Evolutionary conservation across 2,888 invertebrate species (phyloP).

Genomic region (Arge pagana): DNA sequence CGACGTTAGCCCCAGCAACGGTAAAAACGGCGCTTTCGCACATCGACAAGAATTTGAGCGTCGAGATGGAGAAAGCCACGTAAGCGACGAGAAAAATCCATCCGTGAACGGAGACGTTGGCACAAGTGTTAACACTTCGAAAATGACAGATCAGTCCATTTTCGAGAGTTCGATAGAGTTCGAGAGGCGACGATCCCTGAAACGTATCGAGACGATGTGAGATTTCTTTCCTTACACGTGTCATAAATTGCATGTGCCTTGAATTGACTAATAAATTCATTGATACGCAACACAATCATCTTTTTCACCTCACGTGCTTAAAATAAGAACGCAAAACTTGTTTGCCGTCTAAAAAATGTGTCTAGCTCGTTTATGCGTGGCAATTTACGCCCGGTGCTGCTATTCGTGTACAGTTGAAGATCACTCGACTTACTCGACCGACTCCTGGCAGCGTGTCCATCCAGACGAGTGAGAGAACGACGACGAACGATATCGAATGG

Average conservation of each 20-base stretch:
- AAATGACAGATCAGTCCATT: constrained; percentile 52
- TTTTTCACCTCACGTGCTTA: not conserved
- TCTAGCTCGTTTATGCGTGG: no score
- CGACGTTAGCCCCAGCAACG: constrained; percentile 61
- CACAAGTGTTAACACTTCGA: constrained; percentile 39
- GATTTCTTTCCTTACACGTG: no score
- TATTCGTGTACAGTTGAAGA: not conserved
- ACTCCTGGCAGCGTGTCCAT: constrained; percentile 61
- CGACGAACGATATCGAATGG: constrained; percentile 58
- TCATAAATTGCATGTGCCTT: constrained; percentile 5
- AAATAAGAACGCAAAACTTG: constrained; percentile 8
- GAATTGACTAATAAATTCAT: no score
- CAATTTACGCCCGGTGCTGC: not conserved
- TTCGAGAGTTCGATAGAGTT: constrained; percentile 44
- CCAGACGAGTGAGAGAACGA: constrained; percentile 59
- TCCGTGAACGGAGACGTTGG: constrained; percentile 53
- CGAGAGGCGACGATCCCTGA: constrained; percentile 46
- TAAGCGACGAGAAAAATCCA: constrained; percentile 62
- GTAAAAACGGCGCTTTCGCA: constrained; percentile 65
- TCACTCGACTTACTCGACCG: constrained; percentile 58
- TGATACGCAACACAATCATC: no score
- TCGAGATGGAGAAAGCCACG: constrained; percentile 58
- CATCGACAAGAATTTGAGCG: constrained; percentile 61
- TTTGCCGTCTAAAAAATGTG: no score
- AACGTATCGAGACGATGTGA: not conserved